Evolutionary conservation across 30 jellyfish, hydroid and myxozoan species (phyloP), one percentile per base, ranked within the genome.

Genomic region (Turritopsis dohrnii): DNA sequence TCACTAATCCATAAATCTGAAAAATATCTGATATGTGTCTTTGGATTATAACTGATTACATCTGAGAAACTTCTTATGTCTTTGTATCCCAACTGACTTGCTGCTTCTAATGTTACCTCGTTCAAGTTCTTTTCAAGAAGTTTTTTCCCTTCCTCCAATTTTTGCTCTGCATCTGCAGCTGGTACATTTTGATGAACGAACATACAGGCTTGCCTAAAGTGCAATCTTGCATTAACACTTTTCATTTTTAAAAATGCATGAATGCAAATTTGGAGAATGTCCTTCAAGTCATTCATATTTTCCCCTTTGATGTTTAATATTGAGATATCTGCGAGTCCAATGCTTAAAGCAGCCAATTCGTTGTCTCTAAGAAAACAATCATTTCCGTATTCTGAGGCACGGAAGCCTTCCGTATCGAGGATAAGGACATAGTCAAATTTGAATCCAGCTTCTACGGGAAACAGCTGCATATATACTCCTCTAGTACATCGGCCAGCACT

Each of bases 401-500:
- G 65, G 24, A 80, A 26, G 7, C 87, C 87, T 80, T 80, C 87
- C 20, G 87, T 80, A 53, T 80, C 87, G 65, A 80, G 41, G 4
- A 80, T 28, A 25, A 80, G 29, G 8, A 80, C 26, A 16, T 81
- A 81, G 52, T 80, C 87, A 65, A 22, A 80, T n/a, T 20, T 21
- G 31, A 27, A 80, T 19, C 65, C 80, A 25, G 22, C 17, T 18
- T 26, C 25, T 20, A 80, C 52, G 4, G 87, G 87, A 80, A 80
- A 28, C 26, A 80, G 82, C 27, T 80, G 84, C 81, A 80, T 53
- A 80, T 31, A 80, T 21, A 81, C 84, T 22, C 87, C 87, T 31
- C 20, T 52, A 28, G 87, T 80, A 52, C 82, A 52, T 26, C 87
- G 20, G 1, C 87, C 87, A n/a, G 87, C 80, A 65, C 87, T 31